phyloP scores from a whole-genome alignment of 2,888 invertebrate genomes.

The Phorcus lineatus region DNA sequence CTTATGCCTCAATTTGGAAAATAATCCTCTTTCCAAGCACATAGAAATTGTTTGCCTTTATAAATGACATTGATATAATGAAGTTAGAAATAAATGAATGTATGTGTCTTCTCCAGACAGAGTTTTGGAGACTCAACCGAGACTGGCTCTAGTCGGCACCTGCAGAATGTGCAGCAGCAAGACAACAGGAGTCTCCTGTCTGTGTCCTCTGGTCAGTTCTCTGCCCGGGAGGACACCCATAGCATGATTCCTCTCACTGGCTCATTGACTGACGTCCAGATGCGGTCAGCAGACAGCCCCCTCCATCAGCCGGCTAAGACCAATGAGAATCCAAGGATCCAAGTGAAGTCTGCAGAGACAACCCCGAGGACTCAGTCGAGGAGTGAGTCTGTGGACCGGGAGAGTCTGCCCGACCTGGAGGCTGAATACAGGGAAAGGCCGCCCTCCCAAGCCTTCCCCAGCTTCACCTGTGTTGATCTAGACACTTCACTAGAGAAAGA shows the following conservation, averaged over 20 bases:
- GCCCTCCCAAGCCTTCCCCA: background rate
- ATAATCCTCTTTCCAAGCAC: too few species aligned
- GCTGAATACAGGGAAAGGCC: background rate
- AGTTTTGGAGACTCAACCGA: conserved; percentile 30
- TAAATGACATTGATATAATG: background rate
- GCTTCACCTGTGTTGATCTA: background rate
- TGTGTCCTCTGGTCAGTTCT: conserved; percentile 26
- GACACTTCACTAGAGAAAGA: background rate
- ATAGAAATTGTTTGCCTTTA: too few species aligned
- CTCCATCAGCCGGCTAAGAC: background rate
- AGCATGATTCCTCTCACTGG: conserved; percentile 45
- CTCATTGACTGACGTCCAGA: conserved; percentile 36
- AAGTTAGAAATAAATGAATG: background rate
- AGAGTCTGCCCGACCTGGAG: background rate
- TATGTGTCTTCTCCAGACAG: background rate
- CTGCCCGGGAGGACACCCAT: conserved; percentile 36
- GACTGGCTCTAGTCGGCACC: conserved; percentile 19
- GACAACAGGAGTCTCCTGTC: conserved; percentile 36
- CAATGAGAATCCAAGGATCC: background rate
- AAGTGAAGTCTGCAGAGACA: background rate
- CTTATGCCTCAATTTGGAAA: too few species aligned
- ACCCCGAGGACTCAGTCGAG: background rate
- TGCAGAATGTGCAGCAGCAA: background rate
- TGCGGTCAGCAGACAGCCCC: conserved; percentile 5
- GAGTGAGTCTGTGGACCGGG: background rate